A percentile compares a stretch with the other conserved stretches of the same genome.
Conservation (phyloP, 1,140 invertebrate genomes). For the Apis mellifera region DNA sequence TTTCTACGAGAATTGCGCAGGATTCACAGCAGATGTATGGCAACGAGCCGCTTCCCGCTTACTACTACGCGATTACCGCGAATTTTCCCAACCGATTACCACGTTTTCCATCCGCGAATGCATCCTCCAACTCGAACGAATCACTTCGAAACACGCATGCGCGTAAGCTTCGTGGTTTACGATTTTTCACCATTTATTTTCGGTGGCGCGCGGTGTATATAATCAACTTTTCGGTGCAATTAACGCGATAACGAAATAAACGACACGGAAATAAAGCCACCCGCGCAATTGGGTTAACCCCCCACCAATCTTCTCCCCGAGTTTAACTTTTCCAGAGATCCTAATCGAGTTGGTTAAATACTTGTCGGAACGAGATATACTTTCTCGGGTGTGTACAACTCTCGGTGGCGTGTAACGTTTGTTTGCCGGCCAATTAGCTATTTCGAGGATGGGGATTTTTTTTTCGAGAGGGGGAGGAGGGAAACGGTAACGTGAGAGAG, state of each 20-base stretch:
- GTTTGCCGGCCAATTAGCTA: not conserved
- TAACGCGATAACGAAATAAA: slow-evolving; percentile 29
- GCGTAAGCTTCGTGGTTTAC: not conserved
- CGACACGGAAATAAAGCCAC: slow-evolving; percentile 12
- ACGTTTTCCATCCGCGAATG: slow-evolving; percentile 45
- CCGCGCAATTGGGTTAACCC: slow-evolving; percentile 16
- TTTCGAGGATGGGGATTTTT: not conserved
- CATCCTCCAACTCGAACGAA: slow-evolving; percentile 23
- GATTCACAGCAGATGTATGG: slow-evolving; percentile 46
- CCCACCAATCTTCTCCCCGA: not conserved
- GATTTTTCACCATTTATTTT: slow-evolving; percentile 5
- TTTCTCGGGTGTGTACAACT: not conserved
- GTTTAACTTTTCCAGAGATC: not conserved
- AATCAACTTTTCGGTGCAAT: slow-evolving; percentile 12
- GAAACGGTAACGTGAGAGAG: not conserved
- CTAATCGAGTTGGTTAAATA: not conserved
- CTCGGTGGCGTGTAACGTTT: not conserved
- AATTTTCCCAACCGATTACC: slow-evolving; percentile 60
- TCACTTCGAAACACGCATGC: not conserved
- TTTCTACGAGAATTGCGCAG: slow-evolving; percentile 44
- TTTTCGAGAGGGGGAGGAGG: not conserved
- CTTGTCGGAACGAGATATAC: not conserved
- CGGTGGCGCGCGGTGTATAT: not conserved
- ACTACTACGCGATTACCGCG: slow-evolving; percentile 19
- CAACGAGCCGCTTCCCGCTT: not conserved